A percentile compares a stretch with the other conserved stretches of the same genome.
phyloP scores from a whole-genome alignment of 2,797 vertebrate genomes.

The Sciurus vulgaris region DNA sequence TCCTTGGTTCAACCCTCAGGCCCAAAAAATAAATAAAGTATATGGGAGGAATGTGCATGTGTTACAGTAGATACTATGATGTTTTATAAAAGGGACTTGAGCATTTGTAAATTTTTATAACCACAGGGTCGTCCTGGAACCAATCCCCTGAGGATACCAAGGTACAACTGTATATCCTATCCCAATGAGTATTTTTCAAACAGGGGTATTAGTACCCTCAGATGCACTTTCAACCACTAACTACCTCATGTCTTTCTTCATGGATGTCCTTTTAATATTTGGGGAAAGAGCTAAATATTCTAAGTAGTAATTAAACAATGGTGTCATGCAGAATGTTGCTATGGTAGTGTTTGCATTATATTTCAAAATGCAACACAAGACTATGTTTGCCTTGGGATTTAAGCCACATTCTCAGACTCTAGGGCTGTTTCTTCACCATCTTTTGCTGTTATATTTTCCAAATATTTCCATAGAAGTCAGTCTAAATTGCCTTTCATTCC shows the following conservation, averaged over 20 bases:
- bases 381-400: background rate
- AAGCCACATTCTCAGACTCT: background rate
- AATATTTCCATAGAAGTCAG: constrained; percentile 28
- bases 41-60: background rate
- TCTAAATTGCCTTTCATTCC: constrained; percentile 11
- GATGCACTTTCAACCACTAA: background rate
- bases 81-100: background rate
- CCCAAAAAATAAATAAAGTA: background rate
- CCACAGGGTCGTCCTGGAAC: background rate
- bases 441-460: background rate
- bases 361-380: background rate
- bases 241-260: constrained; percentile 14
- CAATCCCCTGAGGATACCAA: no score
- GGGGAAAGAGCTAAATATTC: background rate
- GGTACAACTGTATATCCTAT: background rate
- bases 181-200: constrained; percentile 27
- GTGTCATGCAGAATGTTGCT: background rate
- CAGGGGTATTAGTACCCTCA: background rate
- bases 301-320: background rate
- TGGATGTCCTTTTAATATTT: constrained; percentile 5
- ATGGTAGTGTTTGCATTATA: background rate
- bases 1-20: no score
- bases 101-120: background rate
- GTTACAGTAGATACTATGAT: background rate
- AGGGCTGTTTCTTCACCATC: background rate